phyloP scores from a whole-genome alignment of 2,888 invertebrate genomes.

The Ctena decussata region DNA sequence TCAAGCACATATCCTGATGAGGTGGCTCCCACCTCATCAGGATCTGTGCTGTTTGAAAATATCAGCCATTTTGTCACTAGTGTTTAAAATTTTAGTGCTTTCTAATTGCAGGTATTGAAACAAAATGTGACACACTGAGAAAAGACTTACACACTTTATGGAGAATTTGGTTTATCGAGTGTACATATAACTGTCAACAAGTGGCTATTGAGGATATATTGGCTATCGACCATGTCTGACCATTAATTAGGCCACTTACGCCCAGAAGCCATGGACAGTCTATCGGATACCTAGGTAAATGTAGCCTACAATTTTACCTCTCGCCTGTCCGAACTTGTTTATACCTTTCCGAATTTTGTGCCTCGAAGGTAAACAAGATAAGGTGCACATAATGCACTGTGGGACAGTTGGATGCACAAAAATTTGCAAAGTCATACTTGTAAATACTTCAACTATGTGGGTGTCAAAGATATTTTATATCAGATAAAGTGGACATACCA shows the following conservation, averaged over 20 bases:
- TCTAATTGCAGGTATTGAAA: neutral
- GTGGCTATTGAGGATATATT: neutral
- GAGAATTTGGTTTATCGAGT: neutral
- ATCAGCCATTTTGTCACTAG: too few relatives aligned
- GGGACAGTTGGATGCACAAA: neutral
- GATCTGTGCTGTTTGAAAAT: too few relatives aligned
- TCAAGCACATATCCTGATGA: too few relatives aligned
- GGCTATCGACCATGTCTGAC: conserved; percentile 11
- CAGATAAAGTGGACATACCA: too few relatives aligned
- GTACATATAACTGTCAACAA: conserved; percentile 3
- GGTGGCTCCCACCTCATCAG: too few relatives aligned
- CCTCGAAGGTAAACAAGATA: neutral
- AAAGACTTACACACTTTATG: neutral
- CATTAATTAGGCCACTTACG: neutral
- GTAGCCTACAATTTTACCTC: neutral
- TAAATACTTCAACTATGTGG: neutral
- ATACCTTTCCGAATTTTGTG: too few relatives aligned
- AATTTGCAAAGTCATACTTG: neutral
- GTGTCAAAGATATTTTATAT: too few relatives aligned
- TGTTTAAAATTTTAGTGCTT: neutral
- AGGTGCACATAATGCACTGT: neutral
- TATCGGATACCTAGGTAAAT: neutral
- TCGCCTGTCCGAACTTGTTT: too few relatives aligned
- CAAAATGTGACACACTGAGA: neutral
- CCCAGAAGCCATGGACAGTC: neutral